phyloP scores from a whole-genome alignment of 2,888 invertebrate genomes.

The Plutella xylostella region DNA sequence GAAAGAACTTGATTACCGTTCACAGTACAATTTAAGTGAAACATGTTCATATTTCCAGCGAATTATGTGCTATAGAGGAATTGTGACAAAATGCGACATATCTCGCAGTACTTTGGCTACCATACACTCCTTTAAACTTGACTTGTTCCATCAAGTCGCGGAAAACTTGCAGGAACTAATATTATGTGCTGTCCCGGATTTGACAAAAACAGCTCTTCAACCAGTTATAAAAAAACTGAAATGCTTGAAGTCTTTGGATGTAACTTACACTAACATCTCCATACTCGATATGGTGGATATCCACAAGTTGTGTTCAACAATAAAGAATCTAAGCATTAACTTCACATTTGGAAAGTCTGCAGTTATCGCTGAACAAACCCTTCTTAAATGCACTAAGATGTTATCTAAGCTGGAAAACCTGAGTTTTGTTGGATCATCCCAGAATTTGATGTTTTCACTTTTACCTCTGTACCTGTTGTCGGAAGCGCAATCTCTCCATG shows the following conservation, averaged over 20 bases:
- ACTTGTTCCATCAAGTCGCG: conserved; percentile 38
- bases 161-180: conserved; percentile 32
- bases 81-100: conserved; percentile 32
- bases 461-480: conserved; percentile 27
- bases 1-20: conserved; percentile 31
- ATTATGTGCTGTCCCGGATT: conserved; percentile 35
- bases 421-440: conserved; percentile 38
- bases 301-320: conserved; percentile 33
- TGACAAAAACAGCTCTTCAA: conserved; percentile 31
- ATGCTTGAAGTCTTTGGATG: conserved; percentile 34
- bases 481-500: conserved; percentile 26
- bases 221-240: conserved; percentile 34
- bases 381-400: conserved; percentile 29
- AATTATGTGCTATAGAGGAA: conserved; percentile 28
- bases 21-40: conserved; percentile 31
- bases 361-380: conserved; percentile 16
- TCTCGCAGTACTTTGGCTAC: conserved; percentile 35
- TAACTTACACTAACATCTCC: conserved; percentile 42
- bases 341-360: conserved; percentile 29
- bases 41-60: conserved; percentile 29
- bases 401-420: conserved; percentile 41
- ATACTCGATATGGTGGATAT: conserved; percentile 39
- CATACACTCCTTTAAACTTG: conserved; percentile 29
- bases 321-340: conserved; percentile 39
- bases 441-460: conserved; percentile 31